These are phyloP conservation scores for Brachionus koreanus DNA, from an alignment of 1,140 invertebrate species.

Conservation along the genomic window DNA sequence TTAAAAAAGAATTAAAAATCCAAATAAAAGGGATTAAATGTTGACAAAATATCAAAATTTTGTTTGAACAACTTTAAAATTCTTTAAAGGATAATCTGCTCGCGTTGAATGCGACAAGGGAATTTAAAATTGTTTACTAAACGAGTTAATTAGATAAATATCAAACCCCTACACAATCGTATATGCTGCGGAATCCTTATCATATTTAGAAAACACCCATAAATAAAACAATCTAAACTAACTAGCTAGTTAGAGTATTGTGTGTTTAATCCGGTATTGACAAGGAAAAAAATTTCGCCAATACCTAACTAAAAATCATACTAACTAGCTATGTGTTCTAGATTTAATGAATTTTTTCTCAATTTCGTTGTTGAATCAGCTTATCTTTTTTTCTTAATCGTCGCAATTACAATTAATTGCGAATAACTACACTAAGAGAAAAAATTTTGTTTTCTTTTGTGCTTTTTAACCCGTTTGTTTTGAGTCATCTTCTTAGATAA, in stretches of 20 bases:
- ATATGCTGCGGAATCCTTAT: conserved; percentile 10
- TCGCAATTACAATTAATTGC: conserved; percentile 27
- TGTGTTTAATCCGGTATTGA: conserved; percentile 4
- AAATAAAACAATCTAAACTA: conserved; percentile 31
- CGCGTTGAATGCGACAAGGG: not conserved
- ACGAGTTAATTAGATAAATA: conserved; percentile 39
- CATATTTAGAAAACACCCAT: conserved; percentile 26
- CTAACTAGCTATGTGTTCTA: not conserved
- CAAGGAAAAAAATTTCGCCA: conserved; percentile 14
- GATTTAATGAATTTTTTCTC: conserved; percentile 24
- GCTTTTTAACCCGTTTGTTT: conserved; percentile 14
- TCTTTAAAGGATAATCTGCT: not conserved
- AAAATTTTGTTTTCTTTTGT: conserved; percentile 38
- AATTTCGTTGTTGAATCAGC: conserved; percentile 16
- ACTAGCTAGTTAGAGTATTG: conserved; percentile 2
- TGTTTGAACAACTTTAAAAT: conserved; percentile 32
- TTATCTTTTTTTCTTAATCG: not conserved
- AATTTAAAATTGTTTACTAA: conserved; percentile 12
- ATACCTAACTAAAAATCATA: conserved; percentile 30
- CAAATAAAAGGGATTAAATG: conserved; percentile 28
- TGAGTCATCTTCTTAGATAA: conserved; percentile 16
- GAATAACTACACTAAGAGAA: conserved; percentile 35
- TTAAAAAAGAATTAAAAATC: not conserved
- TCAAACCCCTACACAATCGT: not conserved
- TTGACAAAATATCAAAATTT: conserved; percentile 17